A percentile compares a stretch with the other conserved stretches of the same genome.
Conservation (phyloP, 2,888 invertebrate species). For the Agapostemon virescens region DNA sequence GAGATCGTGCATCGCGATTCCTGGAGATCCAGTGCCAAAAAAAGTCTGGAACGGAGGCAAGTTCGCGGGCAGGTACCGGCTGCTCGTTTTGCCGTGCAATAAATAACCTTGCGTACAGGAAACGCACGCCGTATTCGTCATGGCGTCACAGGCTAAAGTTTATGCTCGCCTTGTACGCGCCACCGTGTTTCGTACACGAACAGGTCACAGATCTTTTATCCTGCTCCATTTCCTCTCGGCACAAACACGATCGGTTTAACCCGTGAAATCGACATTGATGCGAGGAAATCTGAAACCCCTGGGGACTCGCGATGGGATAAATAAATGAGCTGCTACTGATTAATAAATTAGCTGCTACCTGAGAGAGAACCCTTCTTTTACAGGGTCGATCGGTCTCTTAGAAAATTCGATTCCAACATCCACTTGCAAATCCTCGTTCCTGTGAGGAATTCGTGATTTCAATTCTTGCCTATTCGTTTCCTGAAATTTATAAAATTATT, state of each 20-base stretch:
- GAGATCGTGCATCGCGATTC: slow-evolving; percentile 32
- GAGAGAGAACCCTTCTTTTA: background rate
- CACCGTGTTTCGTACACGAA: slow-evolving; percentile 16
- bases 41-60: slow-evolving; percentile 17
- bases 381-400: background rate
- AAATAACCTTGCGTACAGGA: slow-evolving; percentile 71
- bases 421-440: background rate
- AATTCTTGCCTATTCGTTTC: background rate
- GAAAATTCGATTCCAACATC: background rate
- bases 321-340: background rate
- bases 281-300: background rate
- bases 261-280: background rate
- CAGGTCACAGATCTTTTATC: background rate
- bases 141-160: slow-evolving; percentile 54
- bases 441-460: background rate
- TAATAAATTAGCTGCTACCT: background rate
- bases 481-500: background rate
- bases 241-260: background rate
- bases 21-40: slow-evolving; percentile 36
- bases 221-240: background rate
- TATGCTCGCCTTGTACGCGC: slow-evolving; percentile 14
- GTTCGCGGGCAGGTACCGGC: slow-evolving; percentile 37
- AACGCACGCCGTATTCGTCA: slow-evolving; percentile 70
- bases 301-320: background rate
- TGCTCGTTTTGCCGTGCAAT: slow-evolving; percentile 56